phyloP scores from a whole-genome alignment of 2,888 invertebrate genomes.

The Himalopsyche tibetana region DNA sequence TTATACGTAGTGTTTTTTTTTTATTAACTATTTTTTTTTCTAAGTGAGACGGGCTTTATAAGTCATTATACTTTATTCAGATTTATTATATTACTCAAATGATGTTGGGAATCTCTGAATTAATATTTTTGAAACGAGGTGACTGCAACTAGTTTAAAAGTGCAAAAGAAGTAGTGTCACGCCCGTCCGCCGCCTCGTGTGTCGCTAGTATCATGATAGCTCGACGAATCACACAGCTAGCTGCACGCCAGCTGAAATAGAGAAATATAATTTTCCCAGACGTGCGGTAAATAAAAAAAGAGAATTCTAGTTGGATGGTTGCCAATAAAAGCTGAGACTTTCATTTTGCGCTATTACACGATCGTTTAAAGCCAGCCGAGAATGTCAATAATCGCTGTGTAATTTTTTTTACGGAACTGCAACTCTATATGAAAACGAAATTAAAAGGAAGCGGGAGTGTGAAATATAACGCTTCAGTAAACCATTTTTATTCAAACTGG shows the following conservation, averaged over 20 bases:
- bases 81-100: no score
- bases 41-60: no score
- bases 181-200: conserved; percentile 1
- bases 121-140: not conserved
- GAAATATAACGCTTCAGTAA: no score
- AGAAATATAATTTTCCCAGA: conserved; percentile 43
- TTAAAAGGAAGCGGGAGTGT: no score
- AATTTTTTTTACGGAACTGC: not conserved
- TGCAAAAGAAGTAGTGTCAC: not conserved
- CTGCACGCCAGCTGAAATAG: conserved; percentile 1
- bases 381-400: conserved; percentile 16
- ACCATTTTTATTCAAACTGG: no score
- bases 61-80: no score
- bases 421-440: not conserved
- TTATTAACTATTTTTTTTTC: no score
- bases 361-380: conserved; percentile 10
- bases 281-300: conserved; percentile 13
- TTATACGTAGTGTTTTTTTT: no score
- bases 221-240: not conserved
- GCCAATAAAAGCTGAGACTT: conserved; percentile 32
- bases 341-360: conserved; percentile 38
- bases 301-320: conserved; percentile 12
- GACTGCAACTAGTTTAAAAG: not conserved
- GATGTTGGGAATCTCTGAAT: no score
- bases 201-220: conserved; percentile 22